Evolutionary conservation across 2,113 vertebrate genomes (phyloP).

Genomic region (Mirounga angustirostris): DNA sequence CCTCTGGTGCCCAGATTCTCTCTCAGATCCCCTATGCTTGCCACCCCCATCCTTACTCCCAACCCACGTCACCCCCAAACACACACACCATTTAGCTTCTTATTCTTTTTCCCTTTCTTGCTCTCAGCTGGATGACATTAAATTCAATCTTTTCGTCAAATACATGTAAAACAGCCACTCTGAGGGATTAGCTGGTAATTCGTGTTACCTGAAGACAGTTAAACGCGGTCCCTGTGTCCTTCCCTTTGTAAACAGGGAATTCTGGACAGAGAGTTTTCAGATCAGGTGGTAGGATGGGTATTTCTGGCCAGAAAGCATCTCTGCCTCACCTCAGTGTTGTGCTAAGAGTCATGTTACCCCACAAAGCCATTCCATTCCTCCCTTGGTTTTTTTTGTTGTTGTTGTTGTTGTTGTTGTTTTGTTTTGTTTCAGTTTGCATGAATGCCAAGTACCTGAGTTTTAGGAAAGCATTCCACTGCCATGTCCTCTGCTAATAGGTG

Average conservation of each 20-base stretch:
- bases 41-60: too few relatives aligned
- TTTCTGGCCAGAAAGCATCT: background rate
- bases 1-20: background rate
- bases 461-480: background rate
- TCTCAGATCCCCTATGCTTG: background rate
- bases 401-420: background rate
- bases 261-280: background rate
- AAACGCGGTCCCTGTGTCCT: background rate
- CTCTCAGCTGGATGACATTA: background rate
- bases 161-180: background rate
- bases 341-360: background rate
- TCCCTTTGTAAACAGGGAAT: background rate
- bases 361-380: background rate
- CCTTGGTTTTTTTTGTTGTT: background rate
- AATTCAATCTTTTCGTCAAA: background rate
- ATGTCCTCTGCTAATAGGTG: background rate
- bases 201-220: background rate
- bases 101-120: background rate
- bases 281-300: background rate
- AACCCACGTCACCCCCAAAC: rapidly evolving
- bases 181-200: background rate
- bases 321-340: background rate
- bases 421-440: background rate
- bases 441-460: background rate
- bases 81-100: background rate